Percentiles rank a stretch among this genome's conserved stretches.
Evolutionary conservation across 2,888 invertebrate genomes (phyloP).

Genomic region (Cyrtodaria siliqua): DNA sequence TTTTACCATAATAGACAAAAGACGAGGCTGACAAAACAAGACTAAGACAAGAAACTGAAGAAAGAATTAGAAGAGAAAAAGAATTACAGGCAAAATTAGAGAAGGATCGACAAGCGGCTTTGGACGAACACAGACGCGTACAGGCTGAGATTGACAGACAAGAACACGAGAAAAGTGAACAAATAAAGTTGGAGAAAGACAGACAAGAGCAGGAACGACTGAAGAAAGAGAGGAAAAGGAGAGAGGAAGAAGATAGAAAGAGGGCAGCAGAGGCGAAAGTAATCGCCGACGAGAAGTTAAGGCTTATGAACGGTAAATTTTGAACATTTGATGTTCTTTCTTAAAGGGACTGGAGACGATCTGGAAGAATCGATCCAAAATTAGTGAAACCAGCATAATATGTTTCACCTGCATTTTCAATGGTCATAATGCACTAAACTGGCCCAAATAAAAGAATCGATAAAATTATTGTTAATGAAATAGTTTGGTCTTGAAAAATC

Average conservation of each 20-base stretch:
- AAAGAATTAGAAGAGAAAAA: slow-evolving; percentile 29
- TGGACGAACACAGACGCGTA: slow-evolving; percentile 47
- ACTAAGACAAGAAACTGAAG: slow-evolving; percentile 26
- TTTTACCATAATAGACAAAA: too few relatives aligned
- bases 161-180: slow-evolving; percentile 50
- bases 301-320: slow-evolving; percentile 67
- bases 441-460: too few relatives aligned
- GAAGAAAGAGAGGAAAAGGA: slow-evolving; percentile 59
- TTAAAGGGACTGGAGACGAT: too few relatives aligned
- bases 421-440: too few relatives aligned
- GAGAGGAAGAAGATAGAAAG: slow-evolving; percentile 59
- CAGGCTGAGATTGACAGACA: slow-evolving; percentile 53
- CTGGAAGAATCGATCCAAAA: too few relatives aligned
- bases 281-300: slow-evolving; percentile 71
- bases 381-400: too few relatives aligned
- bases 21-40: slow-evolving; percentile 50
- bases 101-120: slow-evolving; percentile 39
- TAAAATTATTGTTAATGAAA: too few relatives aligned
- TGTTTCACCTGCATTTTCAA: too few relatives aligned
- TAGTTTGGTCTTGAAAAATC: too few relatives aligned
- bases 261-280: slow-evolving; percentile 64
- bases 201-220: slow-evolving; percentile 44
- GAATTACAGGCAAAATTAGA: slow-evolving; percentile 39
- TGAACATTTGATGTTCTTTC: too few relatives aligned
- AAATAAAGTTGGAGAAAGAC: slow-evolving; percentile 25